Percentiles rank a stretch among this genome's conserved stretches.
These are phyloP conservation scores for Saiga tatarica DNA, from an alignment of 2,113 vertebrate species.

Conservation along the genomic window DNA sequence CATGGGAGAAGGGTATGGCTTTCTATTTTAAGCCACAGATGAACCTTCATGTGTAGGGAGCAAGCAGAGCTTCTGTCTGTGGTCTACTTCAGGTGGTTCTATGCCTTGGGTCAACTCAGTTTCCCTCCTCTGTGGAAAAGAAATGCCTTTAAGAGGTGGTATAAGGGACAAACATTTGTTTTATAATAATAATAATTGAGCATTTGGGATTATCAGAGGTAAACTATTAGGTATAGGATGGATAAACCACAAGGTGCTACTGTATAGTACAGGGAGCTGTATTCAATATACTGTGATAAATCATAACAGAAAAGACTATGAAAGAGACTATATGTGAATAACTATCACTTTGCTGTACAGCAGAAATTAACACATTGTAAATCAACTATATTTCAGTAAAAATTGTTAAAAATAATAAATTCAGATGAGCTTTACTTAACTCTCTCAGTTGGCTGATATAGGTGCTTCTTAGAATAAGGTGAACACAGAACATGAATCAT, in stretches of 20 bases:
- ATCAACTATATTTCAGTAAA: background rate
- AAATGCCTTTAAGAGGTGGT: background rate
- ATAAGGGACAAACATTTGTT: background rate
- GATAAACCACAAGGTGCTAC: background rate
- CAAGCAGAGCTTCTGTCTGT: background rate
- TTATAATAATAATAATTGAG: background rate
- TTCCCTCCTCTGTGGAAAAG: background rate
- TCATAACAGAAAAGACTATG: background rate
- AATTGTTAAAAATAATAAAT: background rate
- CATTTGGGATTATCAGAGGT: background rate
- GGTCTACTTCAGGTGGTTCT: background rate
- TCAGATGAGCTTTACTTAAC: background rate
- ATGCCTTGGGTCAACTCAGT: background rate
- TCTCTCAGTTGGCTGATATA: background rate
- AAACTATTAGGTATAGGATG: background rate
- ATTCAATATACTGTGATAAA: background rate
- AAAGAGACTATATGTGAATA: background rate
- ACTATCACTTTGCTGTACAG: background rate
- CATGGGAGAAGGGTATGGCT: background rate
- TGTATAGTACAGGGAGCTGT: background rate
- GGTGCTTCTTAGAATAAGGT: background rate
- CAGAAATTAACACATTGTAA: background rate
- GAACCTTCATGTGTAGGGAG: background rate
- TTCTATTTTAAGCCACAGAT: background rate
- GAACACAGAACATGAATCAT: background rate